Evolutionary conservation across 2,113 vertebrate genomes (phyloP).

Genomic region (Percopsis transmontana): DNA sequence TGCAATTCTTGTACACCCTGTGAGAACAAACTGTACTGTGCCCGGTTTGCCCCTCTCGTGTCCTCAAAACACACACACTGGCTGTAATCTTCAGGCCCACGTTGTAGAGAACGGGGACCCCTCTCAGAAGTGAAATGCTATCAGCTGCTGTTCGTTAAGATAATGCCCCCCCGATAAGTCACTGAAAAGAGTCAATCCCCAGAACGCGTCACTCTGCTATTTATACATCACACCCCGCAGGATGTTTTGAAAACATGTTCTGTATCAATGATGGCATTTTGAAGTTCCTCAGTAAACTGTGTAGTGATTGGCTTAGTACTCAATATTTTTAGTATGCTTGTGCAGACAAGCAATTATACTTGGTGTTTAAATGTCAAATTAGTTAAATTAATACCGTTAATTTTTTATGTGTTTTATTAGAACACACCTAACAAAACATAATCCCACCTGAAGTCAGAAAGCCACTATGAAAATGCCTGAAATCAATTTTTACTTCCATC

Average conservation of each 20-base stretch:
- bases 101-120: not conserved
- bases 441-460: no score
- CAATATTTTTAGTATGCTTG: not conserved
- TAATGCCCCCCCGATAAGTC: not conserved
- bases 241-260: not conserved
- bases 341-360: not conserved
- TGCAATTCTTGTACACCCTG: not conserved
- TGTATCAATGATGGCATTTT: no score
- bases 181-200: not conserved
- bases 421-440: not conserved
- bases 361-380: no score
- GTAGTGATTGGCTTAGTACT: not conserved
- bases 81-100: slow-evolving; percentile 1
- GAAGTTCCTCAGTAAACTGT: not conserved
- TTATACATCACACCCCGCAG: not conserved
- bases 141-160: not conserved
- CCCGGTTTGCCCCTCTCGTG: not conserved
- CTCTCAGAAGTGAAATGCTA: not conserved
- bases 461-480: not conserved
- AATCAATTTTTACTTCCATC: slow-evolving; percentile 50
- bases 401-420: no score
- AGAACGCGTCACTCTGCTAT: not conserved
- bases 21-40: slow-evolving; percentile 10
- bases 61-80: not conserved
- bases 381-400: no score